Evolutionary conservation across 2,797 vertebrate genomes (phyloP), one percentile per base, ranked within the genome.

Genomic region (Buceros bicornis): DNA sequence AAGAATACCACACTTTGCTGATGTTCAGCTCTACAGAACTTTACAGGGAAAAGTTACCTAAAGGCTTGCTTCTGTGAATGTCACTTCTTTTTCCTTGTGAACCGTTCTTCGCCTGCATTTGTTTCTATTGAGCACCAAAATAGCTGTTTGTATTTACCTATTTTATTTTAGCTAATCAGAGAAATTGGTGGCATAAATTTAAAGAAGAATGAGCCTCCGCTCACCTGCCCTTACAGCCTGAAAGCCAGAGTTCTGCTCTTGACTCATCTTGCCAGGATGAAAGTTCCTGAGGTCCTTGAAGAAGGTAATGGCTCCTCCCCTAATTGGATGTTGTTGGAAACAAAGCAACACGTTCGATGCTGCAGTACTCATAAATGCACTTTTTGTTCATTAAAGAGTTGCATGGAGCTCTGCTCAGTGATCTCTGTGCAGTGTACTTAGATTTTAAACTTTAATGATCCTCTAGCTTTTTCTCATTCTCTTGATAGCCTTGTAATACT

Each of bases 171-270:
- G 99, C 97, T 99, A 91, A 99, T 99, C 94, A 99, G 99, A 92
- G 99, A 99, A 97, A 98, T 99, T 95, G 99, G 99, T 80, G 99
- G 99, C 96, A 99, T 99, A 97, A 99, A 99, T 65, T 98, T 99
- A 90, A 99, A 99, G 98, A 99, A 99, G 98, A 99, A 99, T 92
- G 99, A 99, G 94, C 99, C 99, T 97, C 99, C 99, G 0, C 99
- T 99, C 96, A 99, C 99, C 95, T 99, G 99, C 95, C 99, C 99
- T 2, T 99, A 99, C 97, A 99, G 99, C 94, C 96, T 99, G 95
- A 99, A 99, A 97, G 99, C 99, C 91, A 98, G 99, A 92, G 99
- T 99, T 61, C 98, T 99, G 45, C 97, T 99, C 87, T 97, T 99
- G 11, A 98, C 98, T 88, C 99, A 99, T 93, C 98, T 99, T 87